These are phyloP conservation scores for Eclectus roratus DNA, from an alignment of 2,113 vertebrate species.

Conservation along the genomic window DNA sequence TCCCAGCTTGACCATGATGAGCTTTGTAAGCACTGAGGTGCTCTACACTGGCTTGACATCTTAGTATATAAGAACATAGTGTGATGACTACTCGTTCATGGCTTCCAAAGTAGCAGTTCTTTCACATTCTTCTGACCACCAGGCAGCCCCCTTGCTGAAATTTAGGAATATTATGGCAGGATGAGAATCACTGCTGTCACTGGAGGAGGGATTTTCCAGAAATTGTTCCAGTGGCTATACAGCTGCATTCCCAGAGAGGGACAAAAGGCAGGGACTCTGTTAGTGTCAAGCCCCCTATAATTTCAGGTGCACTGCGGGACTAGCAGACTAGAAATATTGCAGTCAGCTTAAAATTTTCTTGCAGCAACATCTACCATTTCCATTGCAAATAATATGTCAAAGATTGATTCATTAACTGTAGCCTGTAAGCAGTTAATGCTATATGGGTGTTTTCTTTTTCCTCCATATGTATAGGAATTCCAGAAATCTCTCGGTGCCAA, in stretches of 20 bases:
- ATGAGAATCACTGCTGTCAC: neutral
- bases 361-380: neutral
- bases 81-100: neutral
- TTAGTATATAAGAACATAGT: neutral
- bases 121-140: neutral
- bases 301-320: neutral
- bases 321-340: neutral
- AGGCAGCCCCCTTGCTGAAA: neutral
- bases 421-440: neutral
- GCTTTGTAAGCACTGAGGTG: neutral
- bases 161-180: neutral
- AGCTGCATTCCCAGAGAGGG: neutral
- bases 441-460: neutral
- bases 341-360: neutral
- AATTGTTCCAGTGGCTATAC: neutral
- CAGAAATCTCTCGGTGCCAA: conserved; percentile 95
- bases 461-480: conserved; percentile 82
- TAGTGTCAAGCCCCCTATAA: neutral
- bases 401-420: neutral
- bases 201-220: neutral
- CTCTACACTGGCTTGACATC: neutral
- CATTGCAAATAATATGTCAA: neutral
- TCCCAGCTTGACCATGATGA: neutral
- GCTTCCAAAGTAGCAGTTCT: neutral
- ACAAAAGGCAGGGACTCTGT: neutral